A percentile compares a stretch with the other conserved stretches of the same genome.
Conservation (phyloP, 2,888 invertebrate species). For the Glaucopsyche alexis region DNA sequence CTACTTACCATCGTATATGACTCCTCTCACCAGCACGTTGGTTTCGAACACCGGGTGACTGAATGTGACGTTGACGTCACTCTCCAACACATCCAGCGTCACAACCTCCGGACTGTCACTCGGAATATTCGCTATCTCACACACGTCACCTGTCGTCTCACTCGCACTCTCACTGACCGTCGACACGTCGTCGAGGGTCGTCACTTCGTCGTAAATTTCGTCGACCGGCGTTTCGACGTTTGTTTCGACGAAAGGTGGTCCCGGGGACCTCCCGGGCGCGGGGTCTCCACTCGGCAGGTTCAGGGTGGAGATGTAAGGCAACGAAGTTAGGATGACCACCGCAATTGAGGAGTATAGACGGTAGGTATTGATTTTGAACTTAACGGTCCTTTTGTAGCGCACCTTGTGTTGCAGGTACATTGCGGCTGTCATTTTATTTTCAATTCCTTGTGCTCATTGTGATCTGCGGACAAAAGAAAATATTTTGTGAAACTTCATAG, state of each 20-base stretch:
- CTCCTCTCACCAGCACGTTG: constrained; percentile 73
- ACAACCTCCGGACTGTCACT: constrained; percentile 70
- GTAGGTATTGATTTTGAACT: constrained; percentile 55
- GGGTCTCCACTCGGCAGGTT: constrained; percentile 81
- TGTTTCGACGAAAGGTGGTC: constrained; percentile 68
- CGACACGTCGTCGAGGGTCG: constrained; percentile 51
- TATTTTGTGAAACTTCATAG: background rate
- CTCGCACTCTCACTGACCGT: constrained; percentile 50
- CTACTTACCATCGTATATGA: constrained; percentile 79
- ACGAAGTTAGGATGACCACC: constrained; percentile 56
- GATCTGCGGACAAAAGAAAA: background rate
- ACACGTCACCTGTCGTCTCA: constrained; percentile 58
- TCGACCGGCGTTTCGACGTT: constrained; percentile 44
- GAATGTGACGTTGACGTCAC: constrained; percentile 74
- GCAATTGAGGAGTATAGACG: constrained; percentile 49
- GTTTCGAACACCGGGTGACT: constrained; percentile 75
- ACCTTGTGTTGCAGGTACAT: constrained; percentile 18
- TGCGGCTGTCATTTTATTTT: constrained; percentile 19
- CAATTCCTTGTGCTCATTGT: constrained; percentile 24
- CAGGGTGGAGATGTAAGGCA: constrained; percentile 68
- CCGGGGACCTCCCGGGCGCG: constrained; percentile 83
- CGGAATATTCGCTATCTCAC: constrained; percentile 66
- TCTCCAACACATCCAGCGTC: constrained; percentile 62
- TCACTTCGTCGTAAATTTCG: constrained; percentile 54
- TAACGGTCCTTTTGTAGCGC: constrained; percentile 40